Percentiles rank a stretch among this genome's conserved stretches.
Conservation (phyloP, 2,113 vertebrate genomes). For the Xenopus laevis region DNA sequence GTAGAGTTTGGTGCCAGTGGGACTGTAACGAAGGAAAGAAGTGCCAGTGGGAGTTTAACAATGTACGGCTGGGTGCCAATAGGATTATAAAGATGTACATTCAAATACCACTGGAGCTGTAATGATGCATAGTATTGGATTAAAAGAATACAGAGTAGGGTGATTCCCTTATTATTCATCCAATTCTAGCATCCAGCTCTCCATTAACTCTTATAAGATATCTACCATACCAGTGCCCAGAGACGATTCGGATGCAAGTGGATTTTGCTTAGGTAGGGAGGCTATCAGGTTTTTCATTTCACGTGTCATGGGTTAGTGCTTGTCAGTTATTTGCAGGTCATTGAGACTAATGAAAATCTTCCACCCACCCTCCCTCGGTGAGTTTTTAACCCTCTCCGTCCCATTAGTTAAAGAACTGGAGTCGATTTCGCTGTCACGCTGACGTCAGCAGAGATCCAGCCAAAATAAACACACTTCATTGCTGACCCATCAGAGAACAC, state of each 20-base stretch:
- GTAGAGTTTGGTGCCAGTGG: too few species aligned
- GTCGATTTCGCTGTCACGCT: too few species aligned
- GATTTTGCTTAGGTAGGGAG: constrained; percentile 4
- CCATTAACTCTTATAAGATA: constrained; percentile 6
- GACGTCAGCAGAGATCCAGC: too few species aligned
- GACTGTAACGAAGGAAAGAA: too few species aligned
- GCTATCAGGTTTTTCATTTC: constrained; percentile 38
- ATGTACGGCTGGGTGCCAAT: not conserved
- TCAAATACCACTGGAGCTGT: not conserved
- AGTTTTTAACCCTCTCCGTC: constrained; percentile 19
- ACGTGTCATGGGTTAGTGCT: constrained; percentile 37
- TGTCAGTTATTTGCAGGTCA: constrained; percentile 44
- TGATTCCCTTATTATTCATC: not conserved
- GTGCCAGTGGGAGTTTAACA: not conserved
- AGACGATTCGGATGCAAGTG: not conserved
- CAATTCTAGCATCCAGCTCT: not conserved
- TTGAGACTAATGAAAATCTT: constrained; percentile 34
- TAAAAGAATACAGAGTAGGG: not conserved
- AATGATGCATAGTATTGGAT: not conserved
- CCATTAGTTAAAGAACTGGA: too few species aligned
- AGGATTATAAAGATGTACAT: not conserved
- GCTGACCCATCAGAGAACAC: too few species aligned
- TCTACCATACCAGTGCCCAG: not conserved
- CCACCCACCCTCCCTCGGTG: constrained; percentile 3
- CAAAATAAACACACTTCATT: too few species aligned